phyloP scores from a whole-genome alignment of 2,113 vertebrate species.

The Dromas ardeola region DNA sequence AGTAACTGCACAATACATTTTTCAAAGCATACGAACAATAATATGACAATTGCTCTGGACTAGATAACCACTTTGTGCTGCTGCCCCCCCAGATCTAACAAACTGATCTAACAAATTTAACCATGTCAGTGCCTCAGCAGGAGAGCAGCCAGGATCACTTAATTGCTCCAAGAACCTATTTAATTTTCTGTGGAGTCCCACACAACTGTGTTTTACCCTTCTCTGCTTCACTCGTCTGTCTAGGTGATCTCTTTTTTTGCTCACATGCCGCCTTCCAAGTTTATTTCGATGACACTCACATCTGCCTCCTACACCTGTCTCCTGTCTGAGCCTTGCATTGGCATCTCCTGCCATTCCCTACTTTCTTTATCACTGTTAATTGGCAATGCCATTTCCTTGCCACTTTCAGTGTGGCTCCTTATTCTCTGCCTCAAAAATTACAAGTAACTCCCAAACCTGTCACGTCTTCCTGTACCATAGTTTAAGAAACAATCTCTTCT shows the following conservation, averaged over 20 bases:
- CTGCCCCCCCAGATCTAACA: conserved; percentile 21
- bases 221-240: neutral
- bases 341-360: neutral
- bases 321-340: neutral
- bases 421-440: neutral
- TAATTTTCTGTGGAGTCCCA: neutral
- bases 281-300: neutral
- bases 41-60: neutral
- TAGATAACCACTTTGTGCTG: neutral
- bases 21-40: conserved; percentile 29
- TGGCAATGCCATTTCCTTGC: neutral
- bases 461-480: neutral
- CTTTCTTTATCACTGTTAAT: neutral
- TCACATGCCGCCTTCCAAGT: neutral
- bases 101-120: neutral
- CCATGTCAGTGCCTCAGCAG: neutral
- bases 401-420: neutral
- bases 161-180: neutral
- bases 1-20: conserved; percentile 3
- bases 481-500: neutral
- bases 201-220: neutral
- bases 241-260: neutral
- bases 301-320: neutral
- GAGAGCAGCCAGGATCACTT: neutral
- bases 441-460: neutral